Evolutionary conservation across 2,888 invertebrate genomes (phyloP), one percentile per base, ranked within the genome.

Genomic region (Eupithecia abbreviata): DNA sequence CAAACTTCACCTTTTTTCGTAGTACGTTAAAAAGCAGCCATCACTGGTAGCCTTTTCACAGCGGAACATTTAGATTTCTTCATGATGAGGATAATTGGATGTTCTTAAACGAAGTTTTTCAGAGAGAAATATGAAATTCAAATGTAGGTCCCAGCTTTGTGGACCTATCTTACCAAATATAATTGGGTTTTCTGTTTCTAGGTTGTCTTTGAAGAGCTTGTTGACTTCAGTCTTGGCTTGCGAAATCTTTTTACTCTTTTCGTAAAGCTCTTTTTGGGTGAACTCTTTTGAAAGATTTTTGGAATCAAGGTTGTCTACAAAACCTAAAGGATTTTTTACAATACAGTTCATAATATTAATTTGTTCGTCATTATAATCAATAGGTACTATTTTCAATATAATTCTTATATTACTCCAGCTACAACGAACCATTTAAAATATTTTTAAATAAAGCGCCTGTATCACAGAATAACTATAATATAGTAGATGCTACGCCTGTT

Each of bases 101-200:
- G 30, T 30, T 47, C 68, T 47, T 18, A n/a, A 45, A 47, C 49
- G 47, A 72, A 47, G 30, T 72, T 72, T 65, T 47, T 30, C 47
- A 72, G 49, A 13, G 47, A 65, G 41, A 47, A 49, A 72, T 65
- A 30, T 51, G 58, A 18, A 65, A 62, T 72, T 62, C 12, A 72
- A 72, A 72, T 72, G 72, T 47, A 72, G 30, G 72, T 72, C 65
- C 15, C 47, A 13, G 47, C 65, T 30, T 47, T 65, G 47, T 47
- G 45, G 69, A 47, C 47, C 18, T 69, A 69, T 72, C 45, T 72
- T 47, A 72, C 30, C 65, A 65, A 72, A 47, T 30, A 72, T 65
- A 65, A 72, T 72, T 72, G 72, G 47, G 18, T 72, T 72, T 72
- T 49, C 42, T 72, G 55, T 58, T 62, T 58, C 58, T 62, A 58